A percentile compares a stretch with the other conserved stretches of the same genome.
Conservation (phyloP, 2,113 vertebrate genomes). For the Festucalex cinctus region DNA sequence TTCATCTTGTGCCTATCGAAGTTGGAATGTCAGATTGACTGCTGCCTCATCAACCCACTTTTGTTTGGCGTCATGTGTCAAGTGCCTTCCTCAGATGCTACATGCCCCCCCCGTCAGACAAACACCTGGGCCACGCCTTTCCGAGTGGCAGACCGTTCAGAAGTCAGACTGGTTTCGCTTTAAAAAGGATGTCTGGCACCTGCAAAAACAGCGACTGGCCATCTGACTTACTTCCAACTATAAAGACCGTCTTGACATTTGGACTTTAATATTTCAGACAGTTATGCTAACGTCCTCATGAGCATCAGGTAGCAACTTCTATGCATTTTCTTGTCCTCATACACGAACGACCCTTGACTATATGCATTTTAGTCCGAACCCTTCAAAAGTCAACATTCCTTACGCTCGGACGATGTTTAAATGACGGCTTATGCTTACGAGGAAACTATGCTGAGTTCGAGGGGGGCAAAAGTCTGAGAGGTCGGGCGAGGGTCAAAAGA, state of each 20-base stretch:
- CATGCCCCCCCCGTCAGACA: conserved; percentile 9
- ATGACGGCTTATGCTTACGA: neutral
- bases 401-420: neutral
- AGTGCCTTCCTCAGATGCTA: conserved; percentile 15
- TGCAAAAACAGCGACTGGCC: neutral
- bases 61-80: conserved; percentile 27
- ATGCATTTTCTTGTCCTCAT: neutral
- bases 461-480: conserved; percentile 4
- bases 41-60: conserved; percentile 29
- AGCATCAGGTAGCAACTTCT: neutral
- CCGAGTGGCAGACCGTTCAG: conserved; percentile 21
- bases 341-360: neutral
- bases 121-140: conserved; percentile 23
- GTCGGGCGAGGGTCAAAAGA: conserved; percentile 4
- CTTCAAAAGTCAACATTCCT: neutral
- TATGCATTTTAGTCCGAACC: neutral
- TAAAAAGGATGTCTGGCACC: conserved; percentile 6
- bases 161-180: conserved; percentile 21
- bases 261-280: neutral
- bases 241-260: neutral
- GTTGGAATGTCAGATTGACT: conserved; percentile 8
- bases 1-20: conserved; percentile 14
- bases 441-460: neutral
- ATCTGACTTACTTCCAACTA: neutral
- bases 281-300: neutral